Evolutionary conservation across 1,140 invertebrate species (phyloP), one percentile per base, ranked within the genome.

Genomic region (Akabosia matsudoensis): DNA sequence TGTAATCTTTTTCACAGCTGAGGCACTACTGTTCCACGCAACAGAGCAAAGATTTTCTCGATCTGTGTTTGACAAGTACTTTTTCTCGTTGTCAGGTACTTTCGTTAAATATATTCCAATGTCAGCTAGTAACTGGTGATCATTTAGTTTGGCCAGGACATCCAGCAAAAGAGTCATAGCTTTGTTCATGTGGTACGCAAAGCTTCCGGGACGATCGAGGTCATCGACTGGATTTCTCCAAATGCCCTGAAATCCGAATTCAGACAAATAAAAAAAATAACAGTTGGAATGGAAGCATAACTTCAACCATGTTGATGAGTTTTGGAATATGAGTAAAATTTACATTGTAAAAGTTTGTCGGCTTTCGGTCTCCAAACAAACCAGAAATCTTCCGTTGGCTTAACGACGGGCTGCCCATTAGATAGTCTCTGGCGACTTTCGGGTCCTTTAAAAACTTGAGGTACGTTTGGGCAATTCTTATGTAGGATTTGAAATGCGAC

Each of bases 401-500:
- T 74, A 88, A 87, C 45, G 74, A 91, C 3, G 76, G 67, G 56
- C 88, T 89, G 0, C 89, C 89, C 64, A 94, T 82, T 75, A 95
- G 87, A 13, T 94, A 85, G 80, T 92, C 90, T 67, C 80, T 90
- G 88, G 79, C 90, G 90, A 83, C 90, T 90, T 74, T 86, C 85
- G 33, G 90, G 56, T 88, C 87, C 56, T 86, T 86, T 82, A 90
- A 88, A 28, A 91, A 93, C 76, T 91, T 88, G 82, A 92, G 92
- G 84, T 92, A 95, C 81, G 93, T 91, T 84, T 96, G 89, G 0
- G 93, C 91, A 33, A 97, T 84, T 77, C 95, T 88, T 84, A 96
- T 97, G 31, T 95, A 87, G 0, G 94, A 93, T 85, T 97, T 97
- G 84, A 97, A 97, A 86, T 98, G 95, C 80, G 93, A 92, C 0